phyloP scores from a whole-genome alignment of 2,797 vertebrate species.

The Natrix natrix region DNA sequence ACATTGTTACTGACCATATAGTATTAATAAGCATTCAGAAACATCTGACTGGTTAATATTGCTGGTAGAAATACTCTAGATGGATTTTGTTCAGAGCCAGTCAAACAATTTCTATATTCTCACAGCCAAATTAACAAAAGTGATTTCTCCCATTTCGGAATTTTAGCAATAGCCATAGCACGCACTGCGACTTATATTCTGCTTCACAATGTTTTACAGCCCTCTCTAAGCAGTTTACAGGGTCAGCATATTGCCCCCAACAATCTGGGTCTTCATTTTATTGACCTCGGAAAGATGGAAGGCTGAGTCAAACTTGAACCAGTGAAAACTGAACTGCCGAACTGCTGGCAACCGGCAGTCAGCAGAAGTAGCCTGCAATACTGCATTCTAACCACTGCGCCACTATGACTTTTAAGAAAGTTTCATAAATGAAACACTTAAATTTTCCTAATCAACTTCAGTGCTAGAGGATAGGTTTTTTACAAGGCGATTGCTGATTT shows the following conservation, averaged over 20 bases:
- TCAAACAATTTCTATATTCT: not conserved
- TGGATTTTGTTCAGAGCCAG: not conserved
- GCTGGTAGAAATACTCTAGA: not conserved
- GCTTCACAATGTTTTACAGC: not conserved
- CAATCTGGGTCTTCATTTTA: not conserved
- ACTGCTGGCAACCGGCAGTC: not conserved
- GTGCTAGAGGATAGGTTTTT: not conserved
- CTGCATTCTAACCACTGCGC: not conserved
- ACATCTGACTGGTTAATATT: not conserved
- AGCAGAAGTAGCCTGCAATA: not conserved
- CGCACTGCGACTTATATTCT: not conserved
- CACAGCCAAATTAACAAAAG: not conserved
- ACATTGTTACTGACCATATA: not conserved
- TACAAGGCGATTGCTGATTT: conserved; percentile 8
- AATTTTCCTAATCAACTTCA: not conserved
- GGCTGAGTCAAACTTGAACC: not conserved
- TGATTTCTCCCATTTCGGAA: not conserved
- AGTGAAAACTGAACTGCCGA: not conserved
- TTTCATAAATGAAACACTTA: not conserved
- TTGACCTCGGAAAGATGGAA: not conserved
- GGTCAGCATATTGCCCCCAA: not conserved
- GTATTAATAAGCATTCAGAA: not conserved
- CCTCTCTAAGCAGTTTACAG: not conserved
- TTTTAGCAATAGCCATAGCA: not conserved
- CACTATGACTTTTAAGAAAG: not conserved